Base-by-base conservation (phyloP, 1,140 invertebrate species). In the Xylocopa sonorina region DNA sequence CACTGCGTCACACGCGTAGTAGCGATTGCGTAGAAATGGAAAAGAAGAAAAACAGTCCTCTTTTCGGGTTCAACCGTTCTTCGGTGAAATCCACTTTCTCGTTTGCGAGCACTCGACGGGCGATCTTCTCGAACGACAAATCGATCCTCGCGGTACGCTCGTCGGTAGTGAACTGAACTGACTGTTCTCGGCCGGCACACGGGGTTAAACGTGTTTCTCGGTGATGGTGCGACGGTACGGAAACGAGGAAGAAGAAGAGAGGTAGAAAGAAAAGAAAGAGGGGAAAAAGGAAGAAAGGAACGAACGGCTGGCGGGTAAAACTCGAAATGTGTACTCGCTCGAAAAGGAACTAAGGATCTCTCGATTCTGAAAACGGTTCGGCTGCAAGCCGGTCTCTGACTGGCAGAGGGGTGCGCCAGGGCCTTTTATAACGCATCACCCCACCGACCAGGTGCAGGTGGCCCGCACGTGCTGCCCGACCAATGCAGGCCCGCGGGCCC, bases 391-490 rank as follows among this genome's bases (percentile, higher is more conserved):
- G 87, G 87, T 88, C 80, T 91, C 87, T 92, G 86, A 90, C 87
- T 88, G 83, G 80, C 79, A 85, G 83, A 85, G 85, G 88, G 82
- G 83, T 77, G 84, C 73, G 75, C 53, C 67, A 63, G 82, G 84
- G 71, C 78, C 88, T 91, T 88, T 89, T 89, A 90, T 92, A 91
- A 90, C 60, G 82, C 67, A 51, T 74, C 76, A 62, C 89, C 90
- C 88, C 85, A 83, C 89, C 76, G 55, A 9, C 2, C 18, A 66
- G 53, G 73, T 82, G 89, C 91, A 91, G 91, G 91, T 92, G 89
- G 89, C 90, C 86, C 87, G 89, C 90, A 90, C 91, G 91, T 91
- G 91, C 88, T 88, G 83, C 62, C 83, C 66, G 81, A 77, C 90
- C 90, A 91, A 91, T 90, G 84, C 88, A 81, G 84, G 89, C 85